phyloP scores from a whole-genome alignment of 92 coral and sea anemone species.

The Porites cylindrica region DNA sequence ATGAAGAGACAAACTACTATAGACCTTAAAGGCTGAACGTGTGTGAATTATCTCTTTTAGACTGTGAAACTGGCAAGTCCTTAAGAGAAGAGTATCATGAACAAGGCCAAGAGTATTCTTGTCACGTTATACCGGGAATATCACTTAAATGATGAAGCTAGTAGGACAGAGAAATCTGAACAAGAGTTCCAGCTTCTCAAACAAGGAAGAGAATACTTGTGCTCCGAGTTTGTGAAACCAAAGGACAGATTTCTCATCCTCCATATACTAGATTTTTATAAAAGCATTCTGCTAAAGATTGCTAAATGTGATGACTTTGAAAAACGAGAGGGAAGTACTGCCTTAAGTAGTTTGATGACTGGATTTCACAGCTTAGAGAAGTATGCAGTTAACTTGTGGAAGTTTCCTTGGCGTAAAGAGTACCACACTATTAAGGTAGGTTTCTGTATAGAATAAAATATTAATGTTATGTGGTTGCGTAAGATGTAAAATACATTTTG shows the following conservation, averaged over 20 bases:
- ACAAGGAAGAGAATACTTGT: background rate
- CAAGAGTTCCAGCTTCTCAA: background rate
- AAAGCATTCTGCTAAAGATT: background rate
- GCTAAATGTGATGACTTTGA: background rate
- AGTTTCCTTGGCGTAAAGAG: conserved; percentile 82
- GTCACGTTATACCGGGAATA: background rate
- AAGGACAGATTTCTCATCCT: background rate
- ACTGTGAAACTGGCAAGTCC: background rate
- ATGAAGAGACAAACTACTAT: too few species aligned
- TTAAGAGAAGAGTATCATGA: background rate
- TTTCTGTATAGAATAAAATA: background rate
- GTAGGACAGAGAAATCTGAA: background rate
- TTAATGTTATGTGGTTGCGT: too few species aligned
- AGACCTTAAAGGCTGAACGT: too few species aligned
- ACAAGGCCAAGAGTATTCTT: background rate
- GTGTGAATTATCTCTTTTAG: background rate
- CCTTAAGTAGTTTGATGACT: conserved; percentile 21
- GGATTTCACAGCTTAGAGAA: conserved; percentile 72
- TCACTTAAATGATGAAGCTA: background rate
- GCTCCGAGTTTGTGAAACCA: background rate
- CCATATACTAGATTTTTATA: background rate
- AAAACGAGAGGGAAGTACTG: background rate
- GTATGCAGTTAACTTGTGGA: conserved; percentile 71
- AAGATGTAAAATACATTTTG: background rate
- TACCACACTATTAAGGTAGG: conserved; percentile 73